Evolutionary conservation across 2,888 invertebrate genomes (phyloP), one percentile per base, ranked within the genome.

Genomic region (Phalangium opilio): DNA sequence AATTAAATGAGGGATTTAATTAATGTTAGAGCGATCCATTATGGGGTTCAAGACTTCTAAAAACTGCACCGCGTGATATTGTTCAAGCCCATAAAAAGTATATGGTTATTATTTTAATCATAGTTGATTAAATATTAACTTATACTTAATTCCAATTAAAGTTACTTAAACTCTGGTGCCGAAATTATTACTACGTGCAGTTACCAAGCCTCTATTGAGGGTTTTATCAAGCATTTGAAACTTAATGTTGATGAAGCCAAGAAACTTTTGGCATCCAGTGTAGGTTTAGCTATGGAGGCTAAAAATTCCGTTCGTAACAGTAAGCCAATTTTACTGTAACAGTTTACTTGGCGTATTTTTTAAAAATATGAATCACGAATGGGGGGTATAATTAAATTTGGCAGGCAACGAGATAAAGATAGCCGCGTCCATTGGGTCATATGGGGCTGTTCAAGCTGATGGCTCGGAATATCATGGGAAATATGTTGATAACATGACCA

Each of bases 381-480:
- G 5, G 8, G 27, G 8, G 27, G 8, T 27, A 27, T 27, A 27
- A 27, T 14, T 50, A 18, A 20, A 7, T 33, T 33, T 32, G 38
- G 43, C 38, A 21, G 36, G 41, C 33, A 47, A 43, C 21, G 41
- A 64, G 54, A 78, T 83, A 11, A 63, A 79, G 57, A 74, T 93
- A 41, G 85, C 83, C 18, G 93, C 87, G 0, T 85, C 90, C 0
- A 79, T 91, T 51, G 93, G 93, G 1, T 87, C 93, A 0, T 93
- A 85, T 64, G 93, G 91, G 1, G 91, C 91, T 0, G 81, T 78
- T 59, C 71, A 89, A 34, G 81, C 83, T 61, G 87, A 95, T 65
- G 84, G 83, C 11, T 91, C 91, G 0, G 95, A 95, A 64, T 95
- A 93, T 64, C 79, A 78, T n/a, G 93, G 93, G 15, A 74, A 74